A percentile compares a stretch with the other conserved stretches of the same genome.
These are phyloP conservation scores for Taenioides sp. DNA, from an alignment of 2,797 vertebrate species.

Conservation along the genomic window DNA sequence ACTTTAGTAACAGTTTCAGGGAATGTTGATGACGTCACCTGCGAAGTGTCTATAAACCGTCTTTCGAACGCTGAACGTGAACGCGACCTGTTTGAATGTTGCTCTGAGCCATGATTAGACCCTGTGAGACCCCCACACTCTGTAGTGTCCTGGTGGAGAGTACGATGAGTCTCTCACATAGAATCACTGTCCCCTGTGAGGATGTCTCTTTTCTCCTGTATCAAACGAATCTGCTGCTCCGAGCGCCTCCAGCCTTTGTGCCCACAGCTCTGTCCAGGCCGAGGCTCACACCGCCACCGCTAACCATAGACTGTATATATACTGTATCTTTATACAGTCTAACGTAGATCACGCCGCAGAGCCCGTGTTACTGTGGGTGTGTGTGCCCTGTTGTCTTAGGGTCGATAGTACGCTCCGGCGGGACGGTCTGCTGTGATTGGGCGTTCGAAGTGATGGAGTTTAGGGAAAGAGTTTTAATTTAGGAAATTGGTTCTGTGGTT, in stretches of 20 bases:
- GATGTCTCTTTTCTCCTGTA: conserved; percentile 64
- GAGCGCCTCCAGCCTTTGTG: conserved; percentile 78
- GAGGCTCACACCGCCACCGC: conserved; percentile 52
- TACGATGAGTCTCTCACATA: background rate
- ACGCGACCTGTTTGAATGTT: background rate
- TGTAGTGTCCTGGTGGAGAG: background rate
- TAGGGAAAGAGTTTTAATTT: no score
- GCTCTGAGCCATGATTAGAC: background rate
- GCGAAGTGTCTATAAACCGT: background rate
- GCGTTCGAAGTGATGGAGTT: no score
- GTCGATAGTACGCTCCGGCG: no score
- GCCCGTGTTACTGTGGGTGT: conserved; percentile 66
- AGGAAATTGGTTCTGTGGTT: no score
- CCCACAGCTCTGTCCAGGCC: conserved; percentile 78
- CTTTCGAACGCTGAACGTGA: background rate
- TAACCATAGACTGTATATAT: no score
- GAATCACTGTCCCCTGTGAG: conserved; percentile 57
- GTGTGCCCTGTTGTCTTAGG: conserved; percentile 68
- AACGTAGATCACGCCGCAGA: conserved; percentile 42
- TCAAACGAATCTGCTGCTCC: conserved; percentile 74
- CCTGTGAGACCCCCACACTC: conserved; percentile 27
- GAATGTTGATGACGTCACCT: no score
- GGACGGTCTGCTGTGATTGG: no score
- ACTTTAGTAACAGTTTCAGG: no score
- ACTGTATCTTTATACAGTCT: no score